phyloP scores from a whole-genome alignment of 2,888 invertebrate species.

The Parelbella ahira region DNA sequence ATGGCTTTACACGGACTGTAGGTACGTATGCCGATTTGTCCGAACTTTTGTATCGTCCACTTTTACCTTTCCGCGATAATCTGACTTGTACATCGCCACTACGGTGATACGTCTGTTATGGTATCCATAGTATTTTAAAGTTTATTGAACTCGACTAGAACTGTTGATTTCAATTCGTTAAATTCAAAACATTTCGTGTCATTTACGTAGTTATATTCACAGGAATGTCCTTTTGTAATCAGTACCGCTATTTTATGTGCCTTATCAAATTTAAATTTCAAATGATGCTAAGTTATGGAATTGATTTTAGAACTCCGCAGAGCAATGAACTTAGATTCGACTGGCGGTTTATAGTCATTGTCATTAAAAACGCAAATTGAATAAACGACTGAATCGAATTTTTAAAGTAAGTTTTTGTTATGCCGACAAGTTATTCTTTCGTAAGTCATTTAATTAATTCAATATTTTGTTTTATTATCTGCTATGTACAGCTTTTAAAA shows the following conservation, averaged over 20 bases:
- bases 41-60: constrained; percentile 27
- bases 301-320: constrained; percentile 5
- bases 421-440: too few relatives aligned
- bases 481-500: too few relatives aligned
- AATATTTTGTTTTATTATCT: too few relatives aligned
- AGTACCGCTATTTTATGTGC: too few relatives aligned
- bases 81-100: constrained; percentile 39
- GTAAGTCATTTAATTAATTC: too few relatives aligned
- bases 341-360: too few relatives aligned
- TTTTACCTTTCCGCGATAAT: constrained; percentile 38
- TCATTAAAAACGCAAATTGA: too few relatives aligned
- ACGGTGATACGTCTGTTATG: constrained; percentile 36
- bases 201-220: too few relatives aligned
- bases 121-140: constrained; percentile 35
- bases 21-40: constrained; percentile 17
- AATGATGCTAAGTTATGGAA: constrained; percentile 5
- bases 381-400: too few relatives aligned
- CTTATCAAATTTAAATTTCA: constrained; percentile 12
- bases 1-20: constrained; percentile 19
- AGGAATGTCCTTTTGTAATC: too few relatives aligned
- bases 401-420: too few relatives aligned
- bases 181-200: constrained; percentile 26
- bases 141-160: constrained; percentile 33
- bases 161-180: constrained; percentile 25
- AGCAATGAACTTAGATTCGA: constrained; percentile 6